Evolutionary conservation across 1,140 invertebrate species (phyloP).

Genomic region (Rhyzopertha dominica): DNA sequence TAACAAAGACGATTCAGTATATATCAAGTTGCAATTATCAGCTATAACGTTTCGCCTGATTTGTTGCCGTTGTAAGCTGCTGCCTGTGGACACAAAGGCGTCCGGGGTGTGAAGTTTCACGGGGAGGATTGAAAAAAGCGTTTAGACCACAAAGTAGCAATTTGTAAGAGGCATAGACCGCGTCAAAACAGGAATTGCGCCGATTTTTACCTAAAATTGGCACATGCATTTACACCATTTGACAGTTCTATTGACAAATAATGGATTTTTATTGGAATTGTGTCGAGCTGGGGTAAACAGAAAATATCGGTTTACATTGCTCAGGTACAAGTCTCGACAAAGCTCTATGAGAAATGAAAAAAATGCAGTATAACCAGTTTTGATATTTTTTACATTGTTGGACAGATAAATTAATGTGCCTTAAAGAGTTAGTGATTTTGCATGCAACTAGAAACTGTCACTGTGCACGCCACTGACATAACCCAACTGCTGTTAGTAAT

Average conservation of each 20-base stretch:
- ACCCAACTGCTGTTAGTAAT: slow-evolving; percentile 12
- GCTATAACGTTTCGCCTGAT: too few relatives aligned
- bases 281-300: not conserved
- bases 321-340: not conserved
- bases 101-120: too few relatives aligned
- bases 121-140: too few relatives aligned
- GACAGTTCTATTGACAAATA: slow-evolving; percentile 19
- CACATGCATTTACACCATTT: slow-evolving; percentile 25
- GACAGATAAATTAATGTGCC: not conserved
- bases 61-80: too few relatives aligned
- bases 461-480: slow-evolving; percentile 5
- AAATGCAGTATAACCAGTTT: not conserved
- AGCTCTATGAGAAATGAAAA: not conserved
- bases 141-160: too few relatives aligned
- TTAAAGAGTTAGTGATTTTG: slow-evolving; percentile 1
- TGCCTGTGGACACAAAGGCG: too few relatives aligned
- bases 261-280: slow-evolving; percentile 7
- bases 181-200: slow-evolving; percentile 29
- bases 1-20: too few relatives aligned
- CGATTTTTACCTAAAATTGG: slow-evolving; percentile 22
- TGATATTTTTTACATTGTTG: not conserved
- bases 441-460: not conserved
- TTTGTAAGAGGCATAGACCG: slow-evolving; percentile 22
- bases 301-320: slow-evolving; percentile 6
- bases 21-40: too few relatives aligned